Conservation (phyloP, 2,888 invertebrate species). For the Ligdia adustata region DNA sequence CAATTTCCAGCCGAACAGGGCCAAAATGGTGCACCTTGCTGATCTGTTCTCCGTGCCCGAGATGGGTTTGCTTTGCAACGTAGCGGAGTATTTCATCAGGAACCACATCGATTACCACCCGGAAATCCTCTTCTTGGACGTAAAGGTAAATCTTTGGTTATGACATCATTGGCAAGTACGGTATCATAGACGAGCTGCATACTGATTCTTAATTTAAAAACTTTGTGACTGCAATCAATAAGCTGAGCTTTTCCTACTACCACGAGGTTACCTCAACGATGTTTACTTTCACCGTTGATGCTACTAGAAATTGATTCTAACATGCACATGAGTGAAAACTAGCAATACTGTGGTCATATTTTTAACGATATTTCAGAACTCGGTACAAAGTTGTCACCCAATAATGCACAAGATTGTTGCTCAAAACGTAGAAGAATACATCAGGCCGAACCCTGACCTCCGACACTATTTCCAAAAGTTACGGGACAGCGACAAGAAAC, state of each 20-base stretch:
- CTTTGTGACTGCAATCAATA: no score
- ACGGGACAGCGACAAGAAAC: conserved; percentile 89
- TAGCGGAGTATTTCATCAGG: conserved; percentile 95
- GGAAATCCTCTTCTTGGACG: conserved; percentile 97
- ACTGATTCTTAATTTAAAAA: no score
- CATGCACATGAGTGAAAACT: no score
- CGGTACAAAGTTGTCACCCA: conserved; percentile 94
- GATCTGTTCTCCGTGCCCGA: conserved; percentile 99
- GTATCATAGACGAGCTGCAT: no score
- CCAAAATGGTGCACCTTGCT: conserved; percentile 96
- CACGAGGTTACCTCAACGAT: no score
- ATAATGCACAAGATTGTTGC: conserved; percentile 96
- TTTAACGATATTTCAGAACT: conserved; percentile 85
- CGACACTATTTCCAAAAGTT: conserved; percentile 90
- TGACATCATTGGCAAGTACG: not conserved
- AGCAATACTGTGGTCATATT: no score
- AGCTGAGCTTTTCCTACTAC: no score
- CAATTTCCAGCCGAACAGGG: conserved; percentile 76
- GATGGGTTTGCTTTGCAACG: conserved; percentile 96
- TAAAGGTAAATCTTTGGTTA: conserved; percentile 86
- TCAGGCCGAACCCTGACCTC: conserved; percentile 90
- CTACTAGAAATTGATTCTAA: no score
- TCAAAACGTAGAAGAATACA: conserved; percentile 90
- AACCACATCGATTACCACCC: conserved; percentile 97
- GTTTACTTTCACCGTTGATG: no score